These are phyloP conservation scores for Endotricha flammealis DNA, from an alignment of 2,888 invertebrate genomes.

Conservation along the genomic window DNA sequence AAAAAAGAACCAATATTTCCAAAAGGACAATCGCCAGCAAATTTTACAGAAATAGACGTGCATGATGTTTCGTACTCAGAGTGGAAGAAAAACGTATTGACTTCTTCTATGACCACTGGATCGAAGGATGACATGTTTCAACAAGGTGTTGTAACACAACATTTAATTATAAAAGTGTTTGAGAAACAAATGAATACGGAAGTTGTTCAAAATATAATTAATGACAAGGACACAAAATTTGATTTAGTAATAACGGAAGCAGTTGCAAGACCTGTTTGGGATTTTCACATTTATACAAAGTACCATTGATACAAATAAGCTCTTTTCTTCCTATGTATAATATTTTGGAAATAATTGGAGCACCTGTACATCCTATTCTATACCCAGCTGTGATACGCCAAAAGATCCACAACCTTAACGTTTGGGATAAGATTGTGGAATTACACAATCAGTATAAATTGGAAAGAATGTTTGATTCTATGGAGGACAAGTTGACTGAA, in stretches of 20 bases:
- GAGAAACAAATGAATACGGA: slow-evolving; percentile 15
- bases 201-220: slow-evolving; percentile 16
- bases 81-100: slow-evolving; percentile 20
- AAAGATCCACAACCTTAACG: slow-evolving; percentile 30
- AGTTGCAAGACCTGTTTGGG: slow-evolving; percentile 17
- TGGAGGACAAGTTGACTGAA: slow-evolving; percentile 18
- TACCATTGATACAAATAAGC: slow-evolving; percentile 33
- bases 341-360: slow-evolving; percentile 9
- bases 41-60: slow-evolving; percentile 40
- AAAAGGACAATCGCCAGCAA: slow-evolving; percentile 27
- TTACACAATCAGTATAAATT: slow-evolving; percentile 24
- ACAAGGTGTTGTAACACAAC: no score
- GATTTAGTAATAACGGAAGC: slow-evolving; percentile 27
- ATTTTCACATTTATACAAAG: slow-evolving; percentile 26
- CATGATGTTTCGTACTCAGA: slow-evolving; percentile 34
- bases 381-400: slow-evolving; percentile 27
- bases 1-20: slow-evolving; percentile 33
- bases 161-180: slow-evolving; percentile 11
- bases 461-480: neutral
- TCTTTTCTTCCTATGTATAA: slow-evolving; percentile 27
- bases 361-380: slow-evolving; percentile 22
- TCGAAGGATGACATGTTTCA: no score
- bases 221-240: slow-evolving; percentile 15
- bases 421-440: slow-evolving; percentile 31
- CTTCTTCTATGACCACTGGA: no score